Base-by-base conservation (phyloP, 2,797 vertebrate genomes). In the Danio tinwini region DNA sequence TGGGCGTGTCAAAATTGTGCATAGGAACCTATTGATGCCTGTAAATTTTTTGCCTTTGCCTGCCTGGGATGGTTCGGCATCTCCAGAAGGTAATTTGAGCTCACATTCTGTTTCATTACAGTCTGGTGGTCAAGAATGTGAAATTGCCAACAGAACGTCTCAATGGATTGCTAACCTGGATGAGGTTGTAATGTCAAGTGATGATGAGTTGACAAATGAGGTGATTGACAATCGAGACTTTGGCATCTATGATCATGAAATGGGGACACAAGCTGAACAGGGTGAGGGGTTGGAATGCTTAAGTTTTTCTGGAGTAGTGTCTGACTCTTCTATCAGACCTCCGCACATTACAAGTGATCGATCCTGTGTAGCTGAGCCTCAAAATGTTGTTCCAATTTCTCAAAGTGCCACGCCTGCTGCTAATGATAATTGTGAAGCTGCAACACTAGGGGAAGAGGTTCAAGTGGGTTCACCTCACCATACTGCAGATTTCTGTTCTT, bases 1-100 rank as follows among this genome's bases (percentile, higher is more conserved):
- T 3, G 53, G 71, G 8, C 7, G 39, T 19, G 78, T 74, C 39
- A 85, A 81, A 75, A 53, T 68, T 58, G 82, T 85, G 0, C 69
- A 81, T 29, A 49, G 45, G 7, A 86, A 82, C 14, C n/a, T 84
- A 0, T 56, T 84, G 4, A 71, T 84, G 80, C 37, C 81, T 40
- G 73, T 77, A 1, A 84, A 76, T 7, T 85, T 85, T 21, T n/a
- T 86, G 10, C 78, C 77, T 3, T 6, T 82, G 37, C 7, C 67
- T 37, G n/a, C 55, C 70, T 70, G n/a, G 12, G 5, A 37, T 40
- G 64, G 21, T 0, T 12, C 4, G 0, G 58, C 37, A 1, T 37
- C 13, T 61, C 39, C 13, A 61, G 29, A 61, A 1, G 29, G 29
- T 16, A 13, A 39, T 7, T 13, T 16, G 3, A 37, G 29, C 61